Conservation (phyloP, 2,797 vertebrate genomes). For the Sparidentex hasta region DNA sequence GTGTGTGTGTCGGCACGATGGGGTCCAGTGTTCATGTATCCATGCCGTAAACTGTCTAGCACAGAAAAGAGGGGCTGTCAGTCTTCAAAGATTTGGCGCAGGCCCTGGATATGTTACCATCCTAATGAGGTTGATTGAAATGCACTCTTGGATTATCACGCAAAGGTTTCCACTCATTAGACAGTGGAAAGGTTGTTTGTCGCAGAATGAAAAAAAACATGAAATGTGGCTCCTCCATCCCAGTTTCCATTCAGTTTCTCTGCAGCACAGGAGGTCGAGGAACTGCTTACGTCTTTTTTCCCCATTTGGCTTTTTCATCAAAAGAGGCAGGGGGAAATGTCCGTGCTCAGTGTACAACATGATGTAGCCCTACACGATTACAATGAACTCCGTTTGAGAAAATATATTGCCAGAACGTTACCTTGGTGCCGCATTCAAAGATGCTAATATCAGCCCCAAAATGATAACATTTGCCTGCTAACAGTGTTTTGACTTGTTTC, state of each 20-base stretch:
- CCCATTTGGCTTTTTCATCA: neutral
- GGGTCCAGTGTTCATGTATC: constrained; percentile 17
- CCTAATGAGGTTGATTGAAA: constrained; percentile 71
- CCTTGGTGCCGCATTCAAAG: neutral
- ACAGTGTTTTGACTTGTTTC: neutral
- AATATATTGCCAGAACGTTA: neutral
- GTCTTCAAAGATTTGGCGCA: constrained; percentile 67
- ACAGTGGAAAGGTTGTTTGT: constrained; percentile 52
- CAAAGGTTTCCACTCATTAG: constrained; percentile 72
- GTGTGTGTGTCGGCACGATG: neutral
- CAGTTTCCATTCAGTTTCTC: constrained; percentile 48
- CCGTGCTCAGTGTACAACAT: neutral
- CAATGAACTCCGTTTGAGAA: neutral
- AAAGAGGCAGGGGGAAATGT: neutral
- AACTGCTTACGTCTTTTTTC: neutral
- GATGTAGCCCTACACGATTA: neutral
- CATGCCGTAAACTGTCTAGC: constrained; percentile 28
- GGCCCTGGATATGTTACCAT: constrained; percentile 61
- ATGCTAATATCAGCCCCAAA: neutral
- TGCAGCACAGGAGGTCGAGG: neutral
- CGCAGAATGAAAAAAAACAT: constrained; percentile 51
- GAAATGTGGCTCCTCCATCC: constrained; percentile 39
- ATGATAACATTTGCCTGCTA: neutral
- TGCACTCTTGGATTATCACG: constrained; percentile 66
- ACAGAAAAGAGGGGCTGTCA: constrained; percentile 53